Base-by-base conservation (phyloP, 1,140 invertebrate genomes). In the Tetramorium alpestre region DNA sequence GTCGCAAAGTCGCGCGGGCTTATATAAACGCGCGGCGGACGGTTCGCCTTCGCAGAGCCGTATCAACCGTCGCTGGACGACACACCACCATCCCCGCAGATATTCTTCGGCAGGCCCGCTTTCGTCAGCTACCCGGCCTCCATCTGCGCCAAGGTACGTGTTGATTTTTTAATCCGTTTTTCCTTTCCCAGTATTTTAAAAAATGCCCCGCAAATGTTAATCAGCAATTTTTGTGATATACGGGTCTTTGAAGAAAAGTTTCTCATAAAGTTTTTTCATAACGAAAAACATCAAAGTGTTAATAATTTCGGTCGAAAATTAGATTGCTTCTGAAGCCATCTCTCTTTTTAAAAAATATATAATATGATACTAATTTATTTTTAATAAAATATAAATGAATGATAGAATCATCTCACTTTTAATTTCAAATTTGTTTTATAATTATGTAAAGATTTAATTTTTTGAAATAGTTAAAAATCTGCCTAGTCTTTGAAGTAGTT, bases 11-110 rank as follows among this genome's bases (percentile, higher is more conserved):
- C 87, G 88, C 64, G 64, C 87, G 84, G 87, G 87, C 91, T 92
- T 93, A 93, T 93, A 93, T 93, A 93, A 93, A 93, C 90, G 91
- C 67, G n/a, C 56, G 33, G 54, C 69, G 72, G 58, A 69, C 72
- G 64, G 47, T 87, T 76, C 67, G 60, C 78, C 73, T 65, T 90
- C 90, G 82, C 92, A 93, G 91, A 91, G 38, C 84, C 47, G 67
- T 44, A 75, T 72, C 54, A 72, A 78, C 49, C 87, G 78, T 86
- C 80, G 62, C 47, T 62, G 72, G 78, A 87, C 76, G 70, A 88
- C 80, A 47, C 25, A 67, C 65, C 51, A 51, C 54, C 60, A 62
- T 78, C 56, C 18, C 28, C n/a, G 54, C 41, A 69, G 60, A 88
- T 6, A 33, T 18, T 11, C 38, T 22, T 47, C 16, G n/a, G 33